Conservation (phyloP, 2,113 vertebrate genomes). For the Triplophysa dalaica region DNA sequence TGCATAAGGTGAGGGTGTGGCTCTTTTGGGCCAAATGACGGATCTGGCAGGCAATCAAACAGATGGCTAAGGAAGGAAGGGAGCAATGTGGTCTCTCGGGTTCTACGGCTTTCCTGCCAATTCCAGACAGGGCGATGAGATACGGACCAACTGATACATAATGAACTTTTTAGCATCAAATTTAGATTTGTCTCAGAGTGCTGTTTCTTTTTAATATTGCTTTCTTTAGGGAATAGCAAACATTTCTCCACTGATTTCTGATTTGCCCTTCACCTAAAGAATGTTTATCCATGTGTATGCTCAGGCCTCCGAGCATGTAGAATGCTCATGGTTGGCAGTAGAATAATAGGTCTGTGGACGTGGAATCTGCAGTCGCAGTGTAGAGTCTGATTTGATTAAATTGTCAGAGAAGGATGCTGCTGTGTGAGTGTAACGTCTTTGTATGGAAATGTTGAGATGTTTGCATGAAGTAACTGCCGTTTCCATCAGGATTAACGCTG, state of each 20-base stretch:
- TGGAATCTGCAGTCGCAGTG: background rate
- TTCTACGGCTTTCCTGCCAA: slow-evolving; percentile 40
- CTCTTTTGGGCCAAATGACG: slow-evolving; percentile 14
- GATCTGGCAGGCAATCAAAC: slow-evolving; percentile 27
- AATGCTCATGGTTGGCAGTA: background rate
- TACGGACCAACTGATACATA: background rate
- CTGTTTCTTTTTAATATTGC: too few species aligned
- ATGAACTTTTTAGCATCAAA: background rate
- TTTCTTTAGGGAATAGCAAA: background rate
- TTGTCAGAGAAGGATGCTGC: slow-evolving; percentile 2
- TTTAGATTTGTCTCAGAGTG: too few species aligned
- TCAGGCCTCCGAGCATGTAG: background rate
- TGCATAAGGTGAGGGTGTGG: slow-evolving; percentile 19
- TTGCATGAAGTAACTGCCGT: background rate
- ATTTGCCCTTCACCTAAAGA: slow-evolving; percentile 30
- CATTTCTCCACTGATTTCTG: background rate
- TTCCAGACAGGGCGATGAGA: slow-evolving; percentile 3
- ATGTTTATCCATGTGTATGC: slow-evolving; percentile 14
- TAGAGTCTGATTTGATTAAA: slow-evolving; percentile 20
- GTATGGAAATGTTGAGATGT: slow-evolving; percentile 31
- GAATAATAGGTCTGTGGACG: slow-evolving; percentile 5
- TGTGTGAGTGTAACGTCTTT: slow-evolving; percentile 15
- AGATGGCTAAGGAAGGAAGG: slow-evolving; percentile 40
- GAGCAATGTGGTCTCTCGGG: slow-evolving; percentile 40
- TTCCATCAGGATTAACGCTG: slow-evolving; percentile 6